Base-by-base conservation (phyloP, 2,113 vertebrate genomes). In the Prionailurus viverrinus region DNA sequence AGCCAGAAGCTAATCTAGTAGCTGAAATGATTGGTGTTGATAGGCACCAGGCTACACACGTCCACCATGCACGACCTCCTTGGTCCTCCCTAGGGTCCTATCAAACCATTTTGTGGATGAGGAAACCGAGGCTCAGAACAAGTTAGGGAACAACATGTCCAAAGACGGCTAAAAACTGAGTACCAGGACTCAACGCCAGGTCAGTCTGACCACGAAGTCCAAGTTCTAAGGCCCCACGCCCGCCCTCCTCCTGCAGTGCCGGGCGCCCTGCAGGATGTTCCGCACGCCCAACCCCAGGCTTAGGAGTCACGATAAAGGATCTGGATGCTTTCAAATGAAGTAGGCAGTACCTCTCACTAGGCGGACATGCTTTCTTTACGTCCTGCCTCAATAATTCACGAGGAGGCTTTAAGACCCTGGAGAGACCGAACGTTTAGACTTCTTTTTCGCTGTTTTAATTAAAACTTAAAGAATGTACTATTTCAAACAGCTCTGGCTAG, bases 241-340 rank as follows among this genome's bases (percentile, higher is more conserved):
- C 33, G 2, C 55, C 53, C 23, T 23, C 45, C 15, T 21, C 71
- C 63, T 16, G 21, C 11, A 12, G 36, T 0, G 29, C 63, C 6
- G 0, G 18, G 31, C 0, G 4, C 31, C 23, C 18, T 2, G 19
- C 1, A 11, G 21, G 41, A 14, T 5, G 0, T 1, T 15, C 61
- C 7, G 23, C 10, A 12, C 13, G 66, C 48, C 31, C 33, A 31
- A 31, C 86, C 39, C 4, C 23, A 21, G 41, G 53, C 63, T 73
- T 33, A 41, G 48, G 15, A 63, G 65, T 18, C 39, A 63, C 39
- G 11, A 0, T 15, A 9, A 63, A 0, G 29, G 41, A 65, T 45
- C 21, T 55, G 45, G 55, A 36, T 36, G 33, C 39, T 66, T 82
- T 48, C 36, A 58, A 61, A 65, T 13, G 4, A 71, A 31, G 45